phyloP scores from a whole-genome alignment of 2,888 invertebrate genomes.

The Neoascia interrupta region DNA sequence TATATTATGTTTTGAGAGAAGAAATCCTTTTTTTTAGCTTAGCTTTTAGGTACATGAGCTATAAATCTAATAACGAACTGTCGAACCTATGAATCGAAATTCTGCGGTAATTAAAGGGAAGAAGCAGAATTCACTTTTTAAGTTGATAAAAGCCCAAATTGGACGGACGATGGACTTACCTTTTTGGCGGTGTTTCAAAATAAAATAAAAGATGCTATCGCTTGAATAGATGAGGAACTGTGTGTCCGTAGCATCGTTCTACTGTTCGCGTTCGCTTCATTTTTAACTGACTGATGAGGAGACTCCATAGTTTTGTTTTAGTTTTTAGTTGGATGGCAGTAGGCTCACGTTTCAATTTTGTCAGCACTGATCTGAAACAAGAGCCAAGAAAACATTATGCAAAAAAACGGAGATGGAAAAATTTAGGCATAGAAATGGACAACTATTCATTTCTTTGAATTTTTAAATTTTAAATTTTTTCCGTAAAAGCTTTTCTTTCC shows the following conservation, averaged over 20 bases:
- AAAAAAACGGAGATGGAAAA: too few relatives aligned
- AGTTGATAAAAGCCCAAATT: too few relatives aligned
- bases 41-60: slow-evolving; percentile 18
- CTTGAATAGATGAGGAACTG: slow-evolving; percentile 41
- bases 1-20: slow-evolving; percentile 4
- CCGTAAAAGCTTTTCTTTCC: too few relatives aligned
- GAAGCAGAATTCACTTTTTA: not conserved
- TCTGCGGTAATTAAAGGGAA: slow-evolving; percentile 37
- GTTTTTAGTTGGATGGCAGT: not conserved
- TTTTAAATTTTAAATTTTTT: too few relatives aligned
- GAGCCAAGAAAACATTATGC: too few relatives aligned
- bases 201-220: not conserved
- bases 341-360: not conserved
- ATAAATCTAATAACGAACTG: slow-evolving; percentile 30
- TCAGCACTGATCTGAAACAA: too few relatives aligned
- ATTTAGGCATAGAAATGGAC: too few relatives aligned
- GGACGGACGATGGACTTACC: slow-evolving; percentile 19
- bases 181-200: not conserved
- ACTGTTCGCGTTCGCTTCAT: slow-evolving; percentile 24
- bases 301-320: slow-evolving; percentile 48
- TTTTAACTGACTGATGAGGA: slow-evolving; percentile 20
- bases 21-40: not conserved
- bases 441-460: too few relatives aligned
- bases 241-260: slow-evolving; percentile 30
- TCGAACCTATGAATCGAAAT: slow-evolving; percentile 34